A percentile compares a stretch with the other conserved stretches of the same genome.
These are phyloP conservation scores for Oceanites oceanicus DNA, from an alignment of 2,113 vertebrate species.

Conservation along the genomic window DNA sequence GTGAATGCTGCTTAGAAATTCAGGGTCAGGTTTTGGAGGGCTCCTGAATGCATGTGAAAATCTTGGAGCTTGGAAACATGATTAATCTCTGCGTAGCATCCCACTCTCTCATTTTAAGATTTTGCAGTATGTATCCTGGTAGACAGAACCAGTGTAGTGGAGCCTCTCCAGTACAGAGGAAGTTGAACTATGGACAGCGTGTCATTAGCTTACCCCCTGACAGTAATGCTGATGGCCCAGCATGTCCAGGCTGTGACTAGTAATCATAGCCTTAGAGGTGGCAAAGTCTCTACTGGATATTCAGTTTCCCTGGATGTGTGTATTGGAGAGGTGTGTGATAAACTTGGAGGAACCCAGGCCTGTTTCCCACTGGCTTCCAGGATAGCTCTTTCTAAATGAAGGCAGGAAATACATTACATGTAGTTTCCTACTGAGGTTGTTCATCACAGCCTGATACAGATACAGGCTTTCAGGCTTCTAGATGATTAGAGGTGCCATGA, in stretches of 20 bases:
- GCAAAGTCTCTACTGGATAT: neutral
- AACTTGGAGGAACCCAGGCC: neutral
- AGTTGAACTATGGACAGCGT: accelerated
- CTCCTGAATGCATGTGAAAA: neutral
- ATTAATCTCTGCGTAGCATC: neutral
- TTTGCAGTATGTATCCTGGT: neutral
- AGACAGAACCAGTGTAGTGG: neutral
- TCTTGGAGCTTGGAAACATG: neutral
- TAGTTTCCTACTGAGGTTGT: neutral
- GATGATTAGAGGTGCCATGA: neutral
- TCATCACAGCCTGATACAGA: neutral
- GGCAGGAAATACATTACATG: neutral
- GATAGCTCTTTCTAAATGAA: neutral
- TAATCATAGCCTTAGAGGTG: neutral
- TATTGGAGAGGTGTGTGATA: neutral
- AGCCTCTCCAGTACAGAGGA: neutral
- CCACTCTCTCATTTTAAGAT: neutral
- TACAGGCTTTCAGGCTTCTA: neutral
- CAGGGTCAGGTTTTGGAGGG: neutral
- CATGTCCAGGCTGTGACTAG: neutral
- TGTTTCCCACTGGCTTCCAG: neutral
- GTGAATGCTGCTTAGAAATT: neutral
- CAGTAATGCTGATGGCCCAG: neutral
- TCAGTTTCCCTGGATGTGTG: neutral
- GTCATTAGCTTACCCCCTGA: accelerated